phyloP scores from a whole-genome alignment of 2,797 vertebrate species.

The Coregonus suidteri region DNA sequence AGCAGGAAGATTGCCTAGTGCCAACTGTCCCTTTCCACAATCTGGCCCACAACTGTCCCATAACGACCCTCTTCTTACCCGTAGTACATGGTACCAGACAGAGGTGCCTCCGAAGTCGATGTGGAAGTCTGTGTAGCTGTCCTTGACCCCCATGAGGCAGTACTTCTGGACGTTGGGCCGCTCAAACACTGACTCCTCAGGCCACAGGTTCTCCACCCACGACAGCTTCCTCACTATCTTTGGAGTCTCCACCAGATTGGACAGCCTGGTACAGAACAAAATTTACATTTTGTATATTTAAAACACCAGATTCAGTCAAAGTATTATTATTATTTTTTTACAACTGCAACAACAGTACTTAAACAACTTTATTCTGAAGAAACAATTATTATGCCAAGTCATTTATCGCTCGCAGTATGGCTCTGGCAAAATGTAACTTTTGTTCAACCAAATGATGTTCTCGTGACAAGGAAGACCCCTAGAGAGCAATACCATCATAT shows the following conservation, averaged over 20 bases:
- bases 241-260: slow-evolving; percentile 93
- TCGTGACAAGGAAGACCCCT: background rate
- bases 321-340: background rate
- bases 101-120: slow-evolving; percentile 95
- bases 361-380: background rate
- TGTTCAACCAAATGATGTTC: background rate
- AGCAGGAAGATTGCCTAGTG: background rate
- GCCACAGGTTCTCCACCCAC: slow-evolving; percentile 97
- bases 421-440: background rate
- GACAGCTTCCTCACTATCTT: slow-evolving; percentile 94
- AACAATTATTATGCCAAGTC: background rate
- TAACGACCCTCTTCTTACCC: slow-evolving; percentile 69
- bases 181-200: slow-evolving; percentile 89
- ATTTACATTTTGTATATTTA: background rate
- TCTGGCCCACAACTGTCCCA: too few relatives aligned
- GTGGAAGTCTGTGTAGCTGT: slow-evolving; percentile 95
- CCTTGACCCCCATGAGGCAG: slow-evolving; percentile 91
- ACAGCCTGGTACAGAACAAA: slow-evolving; percentile 75
- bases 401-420: background rate
- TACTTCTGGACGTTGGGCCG: slow-evolving; percentile 96
- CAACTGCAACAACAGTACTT: background rate
- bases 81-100: slow-evolving; percentile 92
- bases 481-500: too few relatives aligned
- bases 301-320: background rate
- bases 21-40: background rate